Base-by-base conservation (phyloP, 2,888 invertebrate genomes). In the Drosophila meridiana region DNA sequence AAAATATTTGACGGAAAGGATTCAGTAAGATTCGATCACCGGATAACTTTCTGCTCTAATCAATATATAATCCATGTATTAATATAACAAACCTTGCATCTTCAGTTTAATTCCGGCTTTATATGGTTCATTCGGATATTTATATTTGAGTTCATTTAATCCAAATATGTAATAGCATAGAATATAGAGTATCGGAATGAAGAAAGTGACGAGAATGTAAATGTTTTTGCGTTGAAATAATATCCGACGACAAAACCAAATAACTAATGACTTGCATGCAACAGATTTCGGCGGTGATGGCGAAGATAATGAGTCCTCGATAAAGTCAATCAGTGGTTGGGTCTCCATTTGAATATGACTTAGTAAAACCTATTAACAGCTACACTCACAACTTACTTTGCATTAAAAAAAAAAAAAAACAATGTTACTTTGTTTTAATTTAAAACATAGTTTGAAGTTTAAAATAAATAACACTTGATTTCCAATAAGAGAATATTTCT, bases 201-300 rank as follows among this genome's bases (percentile, higher is more conserved):
- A 63, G 13, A 82, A 69, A 1, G 53, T 48, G 11, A 90, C 11
- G 1, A 30, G 13, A 5, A 9, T 1, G 20, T 43, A 55, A 1
- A 75, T 30, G 4, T 77, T 68, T 36, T 87, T 91, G 3, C 89
- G 82, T 2, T 83, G 82, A 20, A 82, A 56, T 20, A 80, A 11
- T 47, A 84, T 64, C 20, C 83, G 67, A 9, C 76, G 50, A 59
- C 62, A 40, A 13, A 63, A 30, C 50, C 67, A 55, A 11, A 47
- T 30, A 7, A 69, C 5, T 13, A 53, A n/a, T 7, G 43, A 56
- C 2, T 60, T 68, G 13, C 26, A 60, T 52, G 42, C 3, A 53
- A 53, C 8, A 2, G 11, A 1, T 53, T 9, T 13, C 47, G 32
- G 1, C 34, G n/a, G 7, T 0, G 26, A 8, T 28, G 14, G 3